Conservation (phyloP, 2,113 vertebrate species). For the Acrocephalus arundinaceus region DNA sequence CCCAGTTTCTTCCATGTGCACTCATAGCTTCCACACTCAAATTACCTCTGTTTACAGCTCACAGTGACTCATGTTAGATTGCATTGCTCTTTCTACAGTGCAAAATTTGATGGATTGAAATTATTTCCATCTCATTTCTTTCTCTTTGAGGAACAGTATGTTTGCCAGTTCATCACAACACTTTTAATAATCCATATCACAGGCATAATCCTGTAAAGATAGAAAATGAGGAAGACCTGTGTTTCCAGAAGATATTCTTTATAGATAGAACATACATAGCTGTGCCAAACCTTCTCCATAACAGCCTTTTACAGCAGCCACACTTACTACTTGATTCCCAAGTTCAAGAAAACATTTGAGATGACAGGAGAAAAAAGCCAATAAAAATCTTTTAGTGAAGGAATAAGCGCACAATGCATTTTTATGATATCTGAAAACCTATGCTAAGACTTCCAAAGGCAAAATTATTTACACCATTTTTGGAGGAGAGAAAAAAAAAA, state of each 20-base stretch:
- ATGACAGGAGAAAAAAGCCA: background rate
- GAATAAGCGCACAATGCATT: background rate
- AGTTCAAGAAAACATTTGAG: background rate
- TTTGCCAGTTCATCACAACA: background rate
- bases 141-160: background rate
- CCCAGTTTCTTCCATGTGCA: fast-evolving
- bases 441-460: background rate
- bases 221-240: background rate
- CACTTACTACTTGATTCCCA: background rate
- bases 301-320: background rate
- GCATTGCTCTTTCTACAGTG: background rate
- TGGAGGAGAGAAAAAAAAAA: background rate
- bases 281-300: background rate
- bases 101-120: background rate
- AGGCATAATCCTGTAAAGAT: background rate
- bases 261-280: background rate
- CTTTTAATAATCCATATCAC: background rate
- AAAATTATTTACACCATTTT: background rate
- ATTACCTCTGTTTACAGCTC: background rate
- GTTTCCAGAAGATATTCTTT: background rate
- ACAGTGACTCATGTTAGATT: background rate
- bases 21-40: background rate
- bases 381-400: background rate
- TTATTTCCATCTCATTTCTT: background rate
- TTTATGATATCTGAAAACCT: background rate